Conservation (phyloP, 2,888 invertebrate species). For the Eristalinus sepulchralis region DNA sequence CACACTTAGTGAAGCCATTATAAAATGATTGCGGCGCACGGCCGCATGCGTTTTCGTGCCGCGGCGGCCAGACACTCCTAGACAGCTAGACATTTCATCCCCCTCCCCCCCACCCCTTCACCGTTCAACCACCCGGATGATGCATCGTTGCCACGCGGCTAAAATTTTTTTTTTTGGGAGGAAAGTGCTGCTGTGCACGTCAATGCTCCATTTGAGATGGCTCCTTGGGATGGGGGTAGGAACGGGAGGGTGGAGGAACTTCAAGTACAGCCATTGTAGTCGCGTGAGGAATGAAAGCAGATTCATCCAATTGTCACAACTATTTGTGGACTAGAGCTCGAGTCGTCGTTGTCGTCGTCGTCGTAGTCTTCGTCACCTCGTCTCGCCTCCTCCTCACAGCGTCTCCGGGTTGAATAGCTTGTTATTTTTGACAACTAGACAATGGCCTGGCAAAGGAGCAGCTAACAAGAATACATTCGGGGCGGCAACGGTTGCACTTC, state of each 20-base stretch:
- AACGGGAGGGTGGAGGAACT: too few relatives aligned
- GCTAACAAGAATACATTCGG: constrained; percentile 58
- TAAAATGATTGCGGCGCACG: constrained; percentile 52
- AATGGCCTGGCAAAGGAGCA: constrained; percentile 65
- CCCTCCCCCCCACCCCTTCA: constrained; percentile 27
- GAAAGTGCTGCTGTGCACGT: constrained; percentile 53
- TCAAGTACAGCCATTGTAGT: constrained; percentile 18
- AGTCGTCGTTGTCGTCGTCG: neutral
- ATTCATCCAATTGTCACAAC: constrained; percentile 70
- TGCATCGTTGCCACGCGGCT: constrained; percentile 10
- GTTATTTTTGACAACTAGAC: constrained; percentile 70
- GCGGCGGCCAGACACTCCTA: constrained; percentile 40
- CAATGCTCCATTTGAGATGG: constrained; percentile 56
- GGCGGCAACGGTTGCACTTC: constrained; percentile 16
- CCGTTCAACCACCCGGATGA: constrained; percentile 17
- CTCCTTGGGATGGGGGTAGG: constrained; percentile 7
- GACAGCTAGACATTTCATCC: constrained; percentile 63
- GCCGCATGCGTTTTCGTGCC: constrained; percentile 47
- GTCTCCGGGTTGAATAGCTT: constrained; percentile 46
- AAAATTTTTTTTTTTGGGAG: neutral
- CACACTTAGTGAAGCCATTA: constrained; percentile 66
- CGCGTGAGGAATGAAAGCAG: constrained; percentile 57
- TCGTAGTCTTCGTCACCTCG: too few relatives aligned
- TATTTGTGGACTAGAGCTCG: constrained; percentile 46
- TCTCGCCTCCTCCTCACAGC: neutral